Evolutionary conservation across 92 coral and sea anemone species (phyloP), one percentile per base, ranked within the genome.

Genomic region (Epizoanthus ramosus): DNA sequence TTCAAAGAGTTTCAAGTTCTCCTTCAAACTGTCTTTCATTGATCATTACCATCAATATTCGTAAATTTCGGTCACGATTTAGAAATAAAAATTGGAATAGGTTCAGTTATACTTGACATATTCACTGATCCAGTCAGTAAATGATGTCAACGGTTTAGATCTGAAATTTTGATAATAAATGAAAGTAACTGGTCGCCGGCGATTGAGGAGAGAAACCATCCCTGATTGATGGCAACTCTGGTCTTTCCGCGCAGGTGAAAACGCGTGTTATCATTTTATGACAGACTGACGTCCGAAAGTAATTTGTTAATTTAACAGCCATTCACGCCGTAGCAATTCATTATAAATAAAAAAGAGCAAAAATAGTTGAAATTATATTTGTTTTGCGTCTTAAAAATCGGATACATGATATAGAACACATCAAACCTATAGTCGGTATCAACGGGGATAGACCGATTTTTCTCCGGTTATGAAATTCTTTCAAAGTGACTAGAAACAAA

Each of bases 241-340:
- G 37, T 18, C 15, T 18, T 35, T 52, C 57, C 57, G 25, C n/a
- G 71, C 82, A 77, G 82, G 82, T 77, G 82, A 23, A 18, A 47
- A 9, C 3, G 23, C 35, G 80, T 28, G 7, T 41, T 75, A 57
- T 60, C 43, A 24, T 18, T 21, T 68, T 39, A 50, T 61, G 70
- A 61, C 70, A 23, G 57, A 47, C 61, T 54, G 45, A n/a, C 23
- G 22, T n/a, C 58, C 58, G 82, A 74, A 74, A 70, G 66, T 5
- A 57, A 59, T 61, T 47, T 43, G 25, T 61, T 61, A 37, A 77
- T 43, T 16, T 77, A 71, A 77, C 59, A 77, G 43, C 37, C 52
- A 59, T 52, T 35, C 37, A 77, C n/a, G 71, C 14, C 13, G 25
- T 74, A 16, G 24, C 75, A 22, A 41, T 41, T 10, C 58, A 41